Percentiles rank a stretch among this genome's conserved stretches.
phyloP scores from a whole-genome alignment of 2,888 invertebrate species.

The Noctua janthe region DNA sequence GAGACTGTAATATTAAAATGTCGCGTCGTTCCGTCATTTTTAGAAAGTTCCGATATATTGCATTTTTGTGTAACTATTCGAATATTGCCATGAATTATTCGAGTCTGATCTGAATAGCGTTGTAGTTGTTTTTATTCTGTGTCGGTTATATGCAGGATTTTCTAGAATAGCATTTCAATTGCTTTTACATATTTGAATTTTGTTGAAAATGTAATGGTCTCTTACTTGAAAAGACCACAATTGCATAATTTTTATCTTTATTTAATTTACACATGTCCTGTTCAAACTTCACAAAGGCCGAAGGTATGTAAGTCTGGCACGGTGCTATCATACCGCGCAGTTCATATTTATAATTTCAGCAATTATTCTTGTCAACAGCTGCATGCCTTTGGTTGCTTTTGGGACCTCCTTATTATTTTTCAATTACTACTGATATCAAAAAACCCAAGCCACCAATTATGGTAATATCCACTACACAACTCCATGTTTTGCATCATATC shows the following conservation, averaged over 20 bases:
- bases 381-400: no score
- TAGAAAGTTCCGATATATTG: not conserved
- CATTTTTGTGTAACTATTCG: not conserved
- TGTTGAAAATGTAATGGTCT: not conserved
- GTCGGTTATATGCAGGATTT: not conserved
- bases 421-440: not conserved
- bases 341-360: not conserved
- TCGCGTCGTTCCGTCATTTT: not conserved
- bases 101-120: not conserved
- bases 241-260: no score
- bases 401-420: not conserved
- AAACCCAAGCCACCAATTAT: not conserved
- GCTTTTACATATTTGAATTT: not conserved
- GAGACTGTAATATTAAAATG: constrained; percentile 16
- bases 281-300: not conserved
- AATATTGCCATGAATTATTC: not conserved
- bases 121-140: not conserved
- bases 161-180: not conserved
- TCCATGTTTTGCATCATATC: no score
- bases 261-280: no score
- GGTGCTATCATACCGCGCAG: no score
- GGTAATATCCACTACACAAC: not conserved
- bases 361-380: not conserved
- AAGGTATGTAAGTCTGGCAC: no score
- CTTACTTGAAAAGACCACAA: no score